These are phyloP conservation scores for Caenorhabditis virilis DNA, from an alignment of 2,888 invertebrate species.

Conservation along the genomic window DNA sequence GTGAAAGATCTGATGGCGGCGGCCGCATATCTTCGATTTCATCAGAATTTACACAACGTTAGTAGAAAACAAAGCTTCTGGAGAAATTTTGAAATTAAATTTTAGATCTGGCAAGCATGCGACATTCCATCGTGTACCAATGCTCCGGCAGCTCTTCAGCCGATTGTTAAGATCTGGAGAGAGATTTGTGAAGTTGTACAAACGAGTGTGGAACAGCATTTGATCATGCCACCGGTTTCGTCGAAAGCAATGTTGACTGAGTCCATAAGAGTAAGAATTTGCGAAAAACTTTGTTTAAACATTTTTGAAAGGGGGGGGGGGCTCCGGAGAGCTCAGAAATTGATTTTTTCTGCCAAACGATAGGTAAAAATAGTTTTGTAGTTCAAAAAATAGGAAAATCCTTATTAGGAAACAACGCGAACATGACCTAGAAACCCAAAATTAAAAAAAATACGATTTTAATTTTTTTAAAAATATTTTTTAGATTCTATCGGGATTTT, in stretches of 20 bases:
- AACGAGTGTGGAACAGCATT: conserved; percentile 74
- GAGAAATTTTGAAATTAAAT: not conserved
- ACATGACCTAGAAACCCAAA: too few species aligned
- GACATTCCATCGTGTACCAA: conserved; percentile 29
- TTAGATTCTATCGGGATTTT: too few species aligned
- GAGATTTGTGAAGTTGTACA: conserved; percentile 76
- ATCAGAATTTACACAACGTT: conserved; percentile 68
- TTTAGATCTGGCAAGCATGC: conserved; percentile 41
- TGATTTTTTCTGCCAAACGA: too few species aligned
- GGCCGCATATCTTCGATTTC: conserved; percentile 90
- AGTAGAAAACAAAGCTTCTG: conserved; percentile 1
- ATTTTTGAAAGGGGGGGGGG: too few species aligned
- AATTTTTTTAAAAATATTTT: too few species aligned
- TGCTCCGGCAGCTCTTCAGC: conserved; percentile 51
- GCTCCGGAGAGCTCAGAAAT: too few species aligned
- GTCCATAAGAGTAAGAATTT: too few species aligned
- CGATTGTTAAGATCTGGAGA: conserved; percentile 76
- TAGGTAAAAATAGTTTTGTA: too few species aligned
- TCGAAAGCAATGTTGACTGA: conserved; percentile 23
- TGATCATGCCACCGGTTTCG: conserved; percentile 73
- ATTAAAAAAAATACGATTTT: too few species aligned
- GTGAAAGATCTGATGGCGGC: conserved; percentile 98
- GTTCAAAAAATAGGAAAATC: too few species aligned
- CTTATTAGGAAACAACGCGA: too few species aligned
- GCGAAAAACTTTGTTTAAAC: too few species aligned